phyloP scores from a whole-genome alignment of 2,888 invertebrate genomes.

The Heterodera filipjevi region DNA sequence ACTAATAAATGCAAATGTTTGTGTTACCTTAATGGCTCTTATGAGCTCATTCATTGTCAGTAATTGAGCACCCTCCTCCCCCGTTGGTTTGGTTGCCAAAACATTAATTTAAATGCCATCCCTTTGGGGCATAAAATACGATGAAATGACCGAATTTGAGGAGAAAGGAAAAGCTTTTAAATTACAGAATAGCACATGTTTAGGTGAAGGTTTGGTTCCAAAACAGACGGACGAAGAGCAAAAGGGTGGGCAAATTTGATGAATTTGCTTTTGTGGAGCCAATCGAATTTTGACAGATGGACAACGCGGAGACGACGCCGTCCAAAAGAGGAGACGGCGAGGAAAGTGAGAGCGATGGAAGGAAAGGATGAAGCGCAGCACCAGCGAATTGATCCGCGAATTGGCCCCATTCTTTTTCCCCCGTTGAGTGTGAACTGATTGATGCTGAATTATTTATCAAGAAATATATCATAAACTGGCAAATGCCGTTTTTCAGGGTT shows the following conservation, averaged over 20 bases:
- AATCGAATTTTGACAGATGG: neutral
- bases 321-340: neutral
- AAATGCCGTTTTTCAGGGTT: no score
- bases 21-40: neutral
- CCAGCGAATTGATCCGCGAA: neutral
- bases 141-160: neutral
- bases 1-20: slow-evolving; percentile 13
- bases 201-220: slow-evolving; percentile 65
- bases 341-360: neutral
- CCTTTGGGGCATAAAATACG: neutral
- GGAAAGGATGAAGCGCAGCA: neutral
- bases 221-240: slow-evolving; percentile 60
- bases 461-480: no score
- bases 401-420: neutral
- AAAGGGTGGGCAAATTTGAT: slow-evolving; percentile 27
- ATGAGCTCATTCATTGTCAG: neutral
- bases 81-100: neutral
- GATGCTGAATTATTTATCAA: no score
- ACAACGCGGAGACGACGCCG: neutral
- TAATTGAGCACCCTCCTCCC: neutral
- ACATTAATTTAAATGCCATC: slow-evolving; percentile 5
- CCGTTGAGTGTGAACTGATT: neutral
- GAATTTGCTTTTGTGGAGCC: neutral
- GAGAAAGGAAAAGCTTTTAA: neutral
- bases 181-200: neutral